phyloP scores from a whole-genome alignment of 2,888 invertebrate species.

The Lamproptera curius region DNA sequence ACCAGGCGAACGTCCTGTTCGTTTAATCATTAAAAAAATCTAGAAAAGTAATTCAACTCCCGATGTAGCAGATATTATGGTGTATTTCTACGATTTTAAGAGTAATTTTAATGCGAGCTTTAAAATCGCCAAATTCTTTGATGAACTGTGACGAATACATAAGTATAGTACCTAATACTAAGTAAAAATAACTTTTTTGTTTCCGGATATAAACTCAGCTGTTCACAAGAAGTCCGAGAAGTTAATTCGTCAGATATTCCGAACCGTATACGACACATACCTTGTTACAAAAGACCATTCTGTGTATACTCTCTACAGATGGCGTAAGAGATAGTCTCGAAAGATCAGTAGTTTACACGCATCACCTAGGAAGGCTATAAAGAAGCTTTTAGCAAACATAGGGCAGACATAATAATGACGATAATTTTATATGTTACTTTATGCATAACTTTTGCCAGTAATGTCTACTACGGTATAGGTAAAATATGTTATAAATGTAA shows the following conservation, averaged over 20 bases:
- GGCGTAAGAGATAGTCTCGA: slow-evolving; percentile 17
- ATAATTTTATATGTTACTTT: no score
- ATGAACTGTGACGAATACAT: slow-evolving; percentile 5
- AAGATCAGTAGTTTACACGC: slow-evolving; percentile 18
- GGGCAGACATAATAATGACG: no score
- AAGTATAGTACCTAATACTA: slow-evolving; percentile 7
- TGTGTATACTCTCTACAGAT: slow-evolving; percentile 13
- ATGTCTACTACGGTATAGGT: no score
- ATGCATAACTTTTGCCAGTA: no score
- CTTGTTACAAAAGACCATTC: slow-evolving; percentile 22
- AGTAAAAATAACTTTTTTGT: slow-evolving; percentile 17
- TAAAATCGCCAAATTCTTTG: slow-evolving; percentile 10
- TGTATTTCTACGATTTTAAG: slow-evolving; percentile 21
- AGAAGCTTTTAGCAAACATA: slow-evolving; percentile 15
- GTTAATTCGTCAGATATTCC: slow-evolving; percentile 12
- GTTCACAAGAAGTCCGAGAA: slow-evolving; percentile 16
- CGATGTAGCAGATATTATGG: slow-evolving; percentile 18
- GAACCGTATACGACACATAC: slow-evolving; percentile 15
- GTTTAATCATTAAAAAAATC: no score
- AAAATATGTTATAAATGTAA: no score
- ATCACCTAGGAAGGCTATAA: slow-evolving; percentile 17
- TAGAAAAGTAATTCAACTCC: not conserved
- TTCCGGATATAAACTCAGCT: slow-evolving; percentile 18
- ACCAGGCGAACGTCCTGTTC: no score
- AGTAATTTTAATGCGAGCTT: slow-evolving; percentile 17